Percentiles rank a stretch among this genome's conserved stretches.
Evolutionary conservation across 1,140 invertebrate species (phyloP).

Genomic region (Pantala flavescens): DNA sequence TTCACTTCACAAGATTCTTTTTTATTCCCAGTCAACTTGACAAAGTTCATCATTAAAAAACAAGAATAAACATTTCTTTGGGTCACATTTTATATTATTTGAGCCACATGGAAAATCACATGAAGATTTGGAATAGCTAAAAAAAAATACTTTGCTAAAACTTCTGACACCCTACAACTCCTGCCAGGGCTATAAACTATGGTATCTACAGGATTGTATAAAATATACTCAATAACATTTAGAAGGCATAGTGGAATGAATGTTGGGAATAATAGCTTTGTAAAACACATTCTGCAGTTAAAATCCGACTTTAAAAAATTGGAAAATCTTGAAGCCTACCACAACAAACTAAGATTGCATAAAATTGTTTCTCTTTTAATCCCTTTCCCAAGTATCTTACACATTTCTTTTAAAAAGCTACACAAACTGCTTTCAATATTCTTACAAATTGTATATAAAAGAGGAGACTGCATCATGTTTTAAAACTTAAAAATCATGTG

Average conservation of each 20-base stretch:
- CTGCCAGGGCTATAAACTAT: not conserved
- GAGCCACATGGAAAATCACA: slow-evolving; percentile 8
- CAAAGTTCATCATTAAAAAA: not conserved
- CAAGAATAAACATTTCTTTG: not conserved
- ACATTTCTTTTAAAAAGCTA: slow-evolving; percentile 20
- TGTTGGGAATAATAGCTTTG: slow-evolving; percentile 17
- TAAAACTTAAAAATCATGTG: slow-evolving; percentile 15
- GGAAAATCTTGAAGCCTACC: slow-evolving; percentile 15
- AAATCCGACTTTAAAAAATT: slow-evolving; percentile 10
- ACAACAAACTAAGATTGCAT: slow-evolving; percentile 10
- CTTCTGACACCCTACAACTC: not conserved
- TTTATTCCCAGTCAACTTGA: not conserved
- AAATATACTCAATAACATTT: slow-evolving; percentile 12
- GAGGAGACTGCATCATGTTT: not conserved
- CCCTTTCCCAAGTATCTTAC: slow-evolving; percentile 4
- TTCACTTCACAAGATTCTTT: slow-evolving; percentile 7
- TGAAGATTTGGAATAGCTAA: not conserved
- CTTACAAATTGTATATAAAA: slow-evolving; percentile 22
- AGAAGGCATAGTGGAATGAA: slow-evolving; percentile 23
- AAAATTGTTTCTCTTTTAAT: slow-evolving; percentile 12
- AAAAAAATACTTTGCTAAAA: not conserved
- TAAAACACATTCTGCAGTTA: not conserved
- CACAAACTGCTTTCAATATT: slow-evolving; percentile 19
- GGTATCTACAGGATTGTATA: slow-evolving; percentile 3
- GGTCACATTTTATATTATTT: not conserved